Base-by-base conservation (phyloP, 2,888 invertebrate genomes). In the Drosophila anomalata region DNA sequence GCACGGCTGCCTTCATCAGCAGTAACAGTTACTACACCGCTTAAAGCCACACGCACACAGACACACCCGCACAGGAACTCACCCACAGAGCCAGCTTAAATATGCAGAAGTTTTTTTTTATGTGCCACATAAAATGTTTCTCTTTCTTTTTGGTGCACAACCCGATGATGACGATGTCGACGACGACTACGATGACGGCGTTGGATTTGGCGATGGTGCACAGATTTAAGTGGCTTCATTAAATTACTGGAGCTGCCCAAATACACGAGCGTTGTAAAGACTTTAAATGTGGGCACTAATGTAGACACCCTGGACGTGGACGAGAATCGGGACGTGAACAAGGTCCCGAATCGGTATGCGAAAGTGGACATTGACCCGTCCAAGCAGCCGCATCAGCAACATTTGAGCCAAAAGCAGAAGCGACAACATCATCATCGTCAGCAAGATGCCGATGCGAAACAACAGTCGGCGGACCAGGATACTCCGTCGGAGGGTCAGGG, bases 171-270 rank as follows among this genome's bases (percentile, higher is more conserved):
- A 60, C 72, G 75, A 31, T 33, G 55, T 22, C 52, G 46, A 26
- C 54, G 53, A 20, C 46, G n/a, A 36, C 36, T 6, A 14, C 14
- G 36, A 36, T n/a, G 31, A 41, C 33, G 26, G 26, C 17, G 41
- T 17, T 50, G 41, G 24, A 14, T 29, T 59, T 29, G 11, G 41
- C 41, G 41, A 42, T 42, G 53, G 73, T 69, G 87, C 83, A 63
- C 87, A 92, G 92, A 90, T 85, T 87, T 92, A 84, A 90, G 90
- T 89, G 89, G 90, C 79, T 90, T 92, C 83, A 89, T 92, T 80
- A 89, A 90, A 84, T 89, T 90, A 75, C 89, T 91, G 42, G 90
- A 91, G 78, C 86, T 85, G 71, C 86, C 90, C 69, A 89, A 91
- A 79, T 92, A 91, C 79, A 90, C 90, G 70, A 91, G 87, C 75